Percentiles rank a stretch among this genome's conserved stretches.
Conservation (phyloP, 2,113 vertebrate species). For the Ahaetulla prasina region DNA sequence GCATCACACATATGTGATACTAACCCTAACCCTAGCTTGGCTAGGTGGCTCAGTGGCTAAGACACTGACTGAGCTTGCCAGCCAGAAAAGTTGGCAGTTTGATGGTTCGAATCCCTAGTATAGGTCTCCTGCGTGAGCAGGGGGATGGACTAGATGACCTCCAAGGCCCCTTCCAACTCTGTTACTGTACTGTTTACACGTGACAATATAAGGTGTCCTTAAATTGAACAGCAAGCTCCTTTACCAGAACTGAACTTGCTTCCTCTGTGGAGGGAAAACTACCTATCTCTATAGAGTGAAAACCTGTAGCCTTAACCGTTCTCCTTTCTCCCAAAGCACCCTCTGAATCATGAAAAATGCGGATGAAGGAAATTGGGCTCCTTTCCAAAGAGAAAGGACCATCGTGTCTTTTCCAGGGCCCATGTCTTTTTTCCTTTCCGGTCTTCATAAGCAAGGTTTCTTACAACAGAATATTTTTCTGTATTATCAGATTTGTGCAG, state of each 20-base stretch:
- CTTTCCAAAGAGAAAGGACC: neutral
- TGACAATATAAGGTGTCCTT: neutral
- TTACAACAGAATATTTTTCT: constrained; percentile 10
- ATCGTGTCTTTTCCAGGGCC: neutral
- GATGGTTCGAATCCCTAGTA: too few species aligned
- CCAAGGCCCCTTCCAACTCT: too few species aligned
- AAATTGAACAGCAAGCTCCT: neutral
- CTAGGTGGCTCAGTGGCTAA: too few species aligned
- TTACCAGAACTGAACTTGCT: neutral
- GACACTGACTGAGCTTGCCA: too few species aligned
- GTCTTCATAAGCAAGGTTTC: neutral
- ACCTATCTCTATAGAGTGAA: neutral
- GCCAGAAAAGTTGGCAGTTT: too few species aligned
- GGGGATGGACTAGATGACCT: too few species aligned
- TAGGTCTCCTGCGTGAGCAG: too few species aligned
- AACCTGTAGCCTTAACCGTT: neutral
- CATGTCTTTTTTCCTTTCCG: neutral
- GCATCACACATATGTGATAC: too few species aligned
- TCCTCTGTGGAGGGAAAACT: neutral
- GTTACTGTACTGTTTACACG: too few species aligned
- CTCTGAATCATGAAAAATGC: neutral
- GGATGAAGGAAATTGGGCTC: neutral
- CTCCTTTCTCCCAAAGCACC: neutral
- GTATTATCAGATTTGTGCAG: constrained; percentile 14
- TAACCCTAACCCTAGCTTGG: too few species aligned